These are phyloP conservation scores for Mormyrus proboscirostris DNA, from an alignment of 2,797 vertebrate genomes.

Conservation along the genomic window DNA sequence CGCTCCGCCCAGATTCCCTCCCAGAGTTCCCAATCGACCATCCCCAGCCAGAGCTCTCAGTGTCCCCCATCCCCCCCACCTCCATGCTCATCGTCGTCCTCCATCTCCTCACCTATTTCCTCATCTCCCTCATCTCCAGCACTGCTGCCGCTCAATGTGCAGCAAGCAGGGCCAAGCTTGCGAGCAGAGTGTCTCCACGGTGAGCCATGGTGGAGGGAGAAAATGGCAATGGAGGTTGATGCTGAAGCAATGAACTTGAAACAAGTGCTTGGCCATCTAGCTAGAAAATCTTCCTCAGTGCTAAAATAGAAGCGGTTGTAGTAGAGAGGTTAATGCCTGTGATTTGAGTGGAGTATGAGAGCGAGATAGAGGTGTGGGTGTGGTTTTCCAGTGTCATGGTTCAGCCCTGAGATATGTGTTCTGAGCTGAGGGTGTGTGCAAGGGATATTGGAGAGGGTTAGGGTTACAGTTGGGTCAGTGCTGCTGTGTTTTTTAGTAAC, in stretches of 20 bases:
- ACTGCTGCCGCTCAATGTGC: constrained; percentile 66
- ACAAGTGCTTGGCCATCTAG: neutral
- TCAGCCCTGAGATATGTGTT: neutral
- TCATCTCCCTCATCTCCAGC: constrained; percentile 58
- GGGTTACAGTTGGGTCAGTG: neutral
- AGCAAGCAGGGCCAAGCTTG: constrained; percentile 52
- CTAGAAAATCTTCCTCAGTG: neutral
- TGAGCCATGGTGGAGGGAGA: constrained; percentile 44
- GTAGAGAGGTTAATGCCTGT: neutral
- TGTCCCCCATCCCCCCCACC: constrained; percentile 65
- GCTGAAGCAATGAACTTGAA: neutral
- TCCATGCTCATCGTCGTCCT: constrained; percentile 58
- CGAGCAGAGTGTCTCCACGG: constrained; percentile 62
- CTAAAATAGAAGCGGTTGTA: neutral
- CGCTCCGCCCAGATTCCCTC: constrained; percentile 70
- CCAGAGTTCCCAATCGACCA: constrained; percentile 66
- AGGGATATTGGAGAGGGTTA: neutral
- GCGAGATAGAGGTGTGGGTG: neutral
- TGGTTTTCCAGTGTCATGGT: neutral
- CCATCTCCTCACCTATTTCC: constrained; percentile 56
- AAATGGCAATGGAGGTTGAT: neutral
- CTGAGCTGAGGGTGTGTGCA: neutral
- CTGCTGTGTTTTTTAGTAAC: neutral
- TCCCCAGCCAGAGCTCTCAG: constrained; percentile 72
- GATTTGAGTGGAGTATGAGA: neutral